Percentiles rank a stretch among this genome's conserved stretches.
phyloP scores from a whole-genome alignment of 2,888 invertebrate genomes.

The Tridacna gigas region DNA sequence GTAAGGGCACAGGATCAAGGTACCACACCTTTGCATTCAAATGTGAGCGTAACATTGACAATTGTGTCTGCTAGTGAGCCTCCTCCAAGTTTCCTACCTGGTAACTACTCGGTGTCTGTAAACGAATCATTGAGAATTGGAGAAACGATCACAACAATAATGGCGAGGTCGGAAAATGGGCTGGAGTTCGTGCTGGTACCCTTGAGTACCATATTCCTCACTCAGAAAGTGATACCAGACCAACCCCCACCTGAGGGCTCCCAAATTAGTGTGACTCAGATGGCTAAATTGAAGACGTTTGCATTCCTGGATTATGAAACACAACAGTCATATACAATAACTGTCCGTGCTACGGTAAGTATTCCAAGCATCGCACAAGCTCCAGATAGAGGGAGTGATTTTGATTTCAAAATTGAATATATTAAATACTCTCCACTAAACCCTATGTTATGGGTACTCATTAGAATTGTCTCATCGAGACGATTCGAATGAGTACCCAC shows the following conservation, averaged over 20 bases:
- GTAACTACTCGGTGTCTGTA: neutral
- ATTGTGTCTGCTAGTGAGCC: slow-evolving; percentile 86
- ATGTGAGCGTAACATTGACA: slow-evolving; percentile 99
- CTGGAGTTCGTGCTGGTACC: too few relatives aligned
- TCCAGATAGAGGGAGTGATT: too few relatives aligned
- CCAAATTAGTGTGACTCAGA: neutral
- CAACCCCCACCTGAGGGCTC: too few relatives aligned
- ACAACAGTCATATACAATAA: slow-evolving; percentile 41
- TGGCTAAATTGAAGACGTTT: slow-evolving; percentile 27
- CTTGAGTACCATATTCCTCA: too few relatives aligned
- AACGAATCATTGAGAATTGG: slow-evolving; percentile 11
- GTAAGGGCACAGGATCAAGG: slow-evolving; percentile 99
- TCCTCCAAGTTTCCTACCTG: slow-evolving; percentile 83
- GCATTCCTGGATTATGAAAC: slow-evolving; percentile 57
- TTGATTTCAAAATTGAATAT: too few relatives aligned
- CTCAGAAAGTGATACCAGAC: too few relatives aligned
- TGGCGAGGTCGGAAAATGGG: neutral
- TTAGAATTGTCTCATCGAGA: too few relatives aligned
- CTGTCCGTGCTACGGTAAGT: slow-evolving; percentile 60
- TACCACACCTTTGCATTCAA: slow-evolving; percentile 93
- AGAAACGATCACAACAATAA: neutral
- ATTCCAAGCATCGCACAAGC: neutral
- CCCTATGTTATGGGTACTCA: too few relatives aligned
- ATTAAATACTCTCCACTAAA: too few relatives aligned
- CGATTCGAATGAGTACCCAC: too few relatives aligned